Evolutionary conservation across 2,797 vertebrate species (phyloP).

Genomic region (Cyclura pinguis): DNA sequence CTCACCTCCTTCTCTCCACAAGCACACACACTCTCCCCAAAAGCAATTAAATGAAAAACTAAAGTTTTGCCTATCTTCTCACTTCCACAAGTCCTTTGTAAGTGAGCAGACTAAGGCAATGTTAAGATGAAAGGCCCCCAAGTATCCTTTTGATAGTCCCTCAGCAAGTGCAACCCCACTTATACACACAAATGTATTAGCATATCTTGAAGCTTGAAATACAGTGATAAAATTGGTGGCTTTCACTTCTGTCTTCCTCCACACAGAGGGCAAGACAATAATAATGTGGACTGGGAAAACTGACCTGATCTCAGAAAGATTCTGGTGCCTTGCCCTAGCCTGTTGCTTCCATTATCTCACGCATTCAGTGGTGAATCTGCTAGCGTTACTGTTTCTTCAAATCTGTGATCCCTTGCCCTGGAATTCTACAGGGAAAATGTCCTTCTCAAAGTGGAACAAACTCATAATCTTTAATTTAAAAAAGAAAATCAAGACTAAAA

Average conservation of each 20-base stretch:
- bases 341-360: neutral
- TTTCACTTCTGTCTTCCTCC: neutral
- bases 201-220: too few relatives aligned
- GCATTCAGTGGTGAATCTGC: too few relatives aligned
- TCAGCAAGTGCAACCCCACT: neutral
- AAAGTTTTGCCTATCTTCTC: neutral
- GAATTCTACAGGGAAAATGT: neutral
- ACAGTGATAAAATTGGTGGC: neutral
- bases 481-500: too few relatives aligned
- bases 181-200: neutral
- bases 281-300: neutral
- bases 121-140: neutral
- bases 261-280: neutral
- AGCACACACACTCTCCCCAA: neutral
- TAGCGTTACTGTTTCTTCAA: neutral
- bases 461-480: neutral
- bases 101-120: neutral
- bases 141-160: neutral
- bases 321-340: neutral
- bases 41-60: neutral
- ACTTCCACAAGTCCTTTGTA: neutral
- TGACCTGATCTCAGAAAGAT: neutral
- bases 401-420: neutral
- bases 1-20: neutral
- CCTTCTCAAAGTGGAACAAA: neutral